Evolutionary conservation across 2,888 invertebrate species (phyloP), one percentile per base, ranked within the genome.

Genomic region (Diloba caeruleocephala): DNA sequence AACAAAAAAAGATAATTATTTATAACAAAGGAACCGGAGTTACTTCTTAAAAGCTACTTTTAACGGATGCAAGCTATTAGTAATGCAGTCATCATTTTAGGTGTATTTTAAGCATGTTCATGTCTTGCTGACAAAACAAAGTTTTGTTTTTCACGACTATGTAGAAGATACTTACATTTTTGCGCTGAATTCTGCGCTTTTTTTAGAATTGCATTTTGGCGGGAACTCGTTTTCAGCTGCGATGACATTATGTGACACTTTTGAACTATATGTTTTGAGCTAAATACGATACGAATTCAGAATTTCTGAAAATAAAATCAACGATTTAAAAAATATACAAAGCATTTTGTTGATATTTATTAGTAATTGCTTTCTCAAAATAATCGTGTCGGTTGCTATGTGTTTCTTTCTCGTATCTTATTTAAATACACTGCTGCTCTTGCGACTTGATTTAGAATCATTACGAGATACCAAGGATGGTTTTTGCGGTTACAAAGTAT

Each of bases 371-470:
- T 41, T 38, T 58, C 50, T 49, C 43, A 54, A 53, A 64, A 54
- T 67, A 67, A 29, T 38, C 7, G 32, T 17, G 25, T 50, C 8
- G 6, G 25, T 12, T 36, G 51, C 13, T 6, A 37, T 32, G 34
- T 53, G 31, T 46, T 52, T 36, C n/a, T n/a, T n/a, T n/a, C n/a
- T 54, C 38, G 57, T 50, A 56, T 51, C 33, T 61, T 68, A n/a
- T n/a, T n/a, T n/a, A n/a, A n/a, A n/a, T n/a, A n/a, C n/a, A n/a
- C n/a, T n/a, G n/a, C n/a, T n/a, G n/a, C n/a, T n/a, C 15, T 26
- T 39, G 28, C 48, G 71, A 41, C 58, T 71, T 71, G 39, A 31
- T 70, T 70, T 57, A 43, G 51, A 58, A 61, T 55, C 46, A 48
- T 55, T 56, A 53, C 44, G 44, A 44, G 32, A n/a, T 29, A 17